These are phyloP conservation scores for Drosophila pandora DNA, from an alignment of 1,140 invertebrate genomes.

Conservation along the genomic window DNA sequence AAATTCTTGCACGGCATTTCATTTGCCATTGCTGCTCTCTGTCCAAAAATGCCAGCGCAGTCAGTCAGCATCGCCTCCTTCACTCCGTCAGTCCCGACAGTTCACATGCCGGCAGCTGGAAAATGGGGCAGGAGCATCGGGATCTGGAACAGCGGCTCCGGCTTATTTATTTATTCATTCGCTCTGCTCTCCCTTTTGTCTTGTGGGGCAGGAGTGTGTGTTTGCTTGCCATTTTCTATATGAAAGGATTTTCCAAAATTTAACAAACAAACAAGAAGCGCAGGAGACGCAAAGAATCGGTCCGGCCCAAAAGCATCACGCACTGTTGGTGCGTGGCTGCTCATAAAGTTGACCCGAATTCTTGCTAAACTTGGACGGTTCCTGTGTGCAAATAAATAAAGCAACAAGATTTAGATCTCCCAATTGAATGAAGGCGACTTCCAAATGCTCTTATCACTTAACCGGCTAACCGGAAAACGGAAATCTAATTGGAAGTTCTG, in stretches of 20 bases:
- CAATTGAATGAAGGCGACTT: constrained; percentile 17
- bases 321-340: constrained; percentile 56
- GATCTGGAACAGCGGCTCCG: constrained; percentile 32
- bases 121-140: constrained; percentile 3
- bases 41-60: constrained; percentile 73
- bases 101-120: constrained; percentile 10
- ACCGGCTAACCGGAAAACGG: constrained; percentile 2
- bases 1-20: constrained; percentile 81
- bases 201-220: constrained; percentile 37
- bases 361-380: constrained; percentile 64
- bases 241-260: constrained; percentile 72
- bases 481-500: constrained; percentile 32
- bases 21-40: constrained; percentile 59
- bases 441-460: constrained; percentile 41
- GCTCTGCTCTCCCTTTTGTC: constrained; percentile 56
- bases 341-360: constrained; percentile 82
- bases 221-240: constrained; percentile 81
- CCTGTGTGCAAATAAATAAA: constrained; percentile 75
- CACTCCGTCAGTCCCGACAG: not conserved
- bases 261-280: constrained; percentile 64
- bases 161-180: constrained; percentile 81
- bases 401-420: constrained; percentile 50
- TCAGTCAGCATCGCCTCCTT: constrained; percentile 55
- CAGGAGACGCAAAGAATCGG: constrained; percentile 36
- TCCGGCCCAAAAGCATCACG: constrained; percentile 52